Evolutionary conservation across 2,888 invertebrate species (phyloP).

Genomic region (Rotaria socialis): DNA sequence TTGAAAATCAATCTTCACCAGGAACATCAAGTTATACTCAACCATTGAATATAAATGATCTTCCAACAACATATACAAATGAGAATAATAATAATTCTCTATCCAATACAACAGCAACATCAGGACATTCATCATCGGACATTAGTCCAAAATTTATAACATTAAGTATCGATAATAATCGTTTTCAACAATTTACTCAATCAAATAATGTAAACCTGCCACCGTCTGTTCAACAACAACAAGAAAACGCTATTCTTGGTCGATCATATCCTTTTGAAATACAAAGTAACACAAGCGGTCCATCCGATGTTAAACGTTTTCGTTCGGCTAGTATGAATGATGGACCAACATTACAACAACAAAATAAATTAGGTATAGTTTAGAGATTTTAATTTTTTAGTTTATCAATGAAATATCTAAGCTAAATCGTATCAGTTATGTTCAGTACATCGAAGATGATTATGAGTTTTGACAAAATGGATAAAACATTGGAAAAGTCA

Average conservation of each 20-base stretch:
- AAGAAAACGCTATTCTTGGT: not conserved
- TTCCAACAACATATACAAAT: not conserved
- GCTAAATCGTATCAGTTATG: too few species aligned
- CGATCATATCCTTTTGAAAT: not conserved
- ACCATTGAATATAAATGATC: not conserved
- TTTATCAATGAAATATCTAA: too few species aligned
- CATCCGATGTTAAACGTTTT: not conserved
- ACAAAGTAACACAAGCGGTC: not conserved
- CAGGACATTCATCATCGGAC: not conserved
- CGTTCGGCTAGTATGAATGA: constrained; percentile 32
- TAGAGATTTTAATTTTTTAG: too few species aligned
- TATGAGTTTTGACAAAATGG: too few species aligned
- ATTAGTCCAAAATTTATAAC: constrained; percentile 34
- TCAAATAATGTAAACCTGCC: not conserved
- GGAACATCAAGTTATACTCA: not conserved
- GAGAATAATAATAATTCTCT: not conserved
- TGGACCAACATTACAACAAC: not conserved
- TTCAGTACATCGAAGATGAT: too few species aligned
- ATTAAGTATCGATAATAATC: constrained; percentile 6
- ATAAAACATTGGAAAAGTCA: too few species aligned
- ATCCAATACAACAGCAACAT: not conserved
- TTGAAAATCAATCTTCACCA: not conserved
- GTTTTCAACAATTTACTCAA: not conserved
- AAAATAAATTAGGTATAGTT: not conserved
- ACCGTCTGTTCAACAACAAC: not conserved